Evolutionary conservation across 1,140 invertebrate species (phyloP).

Genomic region (Triops longicaudatus): DNA sequence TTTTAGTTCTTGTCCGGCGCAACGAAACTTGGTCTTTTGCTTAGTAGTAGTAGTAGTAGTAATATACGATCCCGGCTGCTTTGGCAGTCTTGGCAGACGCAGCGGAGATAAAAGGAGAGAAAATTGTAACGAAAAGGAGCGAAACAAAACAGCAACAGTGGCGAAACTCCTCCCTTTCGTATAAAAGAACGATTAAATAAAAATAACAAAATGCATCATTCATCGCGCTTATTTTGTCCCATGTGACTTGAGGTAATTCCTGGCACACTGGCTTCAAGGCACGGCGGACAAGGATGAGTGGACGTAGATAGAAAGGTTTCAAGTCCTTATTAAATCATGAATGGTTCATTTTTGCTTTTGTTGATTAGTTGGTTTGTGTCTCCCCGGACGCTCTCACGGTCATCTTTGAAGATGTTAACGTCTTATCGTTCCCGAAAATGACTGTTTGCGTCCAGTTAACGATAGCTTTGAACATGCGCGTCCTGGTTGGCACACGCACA

Average conservation of each 20-base stretch:
- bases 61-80: neutral
- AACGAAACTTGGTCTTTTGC: neutral
- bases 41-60: neutral
- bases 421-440: too few species aligned
- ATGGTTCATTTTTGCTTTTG: neutral
- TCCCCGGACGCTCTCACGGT: too few species aligned
- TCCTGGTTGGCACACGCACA: too few species aligned
- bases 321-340: neutral
- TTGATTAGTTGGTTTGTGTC: neutral
- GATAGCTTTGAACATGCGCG: too few species aligned
- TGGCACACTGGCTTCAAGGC: conserved; percentile 13
- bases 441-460: too few species aligned
- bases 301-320: neutral
- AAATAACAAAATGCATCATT: neutral
- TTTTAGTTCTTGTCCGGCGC: neutral
- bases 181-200: neutral
- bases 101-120: neutral
- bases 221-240: conserved; percentile 6
- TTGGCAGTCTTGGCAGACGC: conserved; percentile 9
- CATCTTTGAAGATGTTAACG: too few species aligned
- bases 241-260: conserved; percentile 15
- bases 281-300: neutral
- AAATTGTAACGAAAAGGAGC: neutral
- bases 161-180: neutral
- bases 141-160: neutral